phyloP scores from a whole-genome alignment of 1,140 invertebrate species.

The Eurytemora carolleeae region DNA sequence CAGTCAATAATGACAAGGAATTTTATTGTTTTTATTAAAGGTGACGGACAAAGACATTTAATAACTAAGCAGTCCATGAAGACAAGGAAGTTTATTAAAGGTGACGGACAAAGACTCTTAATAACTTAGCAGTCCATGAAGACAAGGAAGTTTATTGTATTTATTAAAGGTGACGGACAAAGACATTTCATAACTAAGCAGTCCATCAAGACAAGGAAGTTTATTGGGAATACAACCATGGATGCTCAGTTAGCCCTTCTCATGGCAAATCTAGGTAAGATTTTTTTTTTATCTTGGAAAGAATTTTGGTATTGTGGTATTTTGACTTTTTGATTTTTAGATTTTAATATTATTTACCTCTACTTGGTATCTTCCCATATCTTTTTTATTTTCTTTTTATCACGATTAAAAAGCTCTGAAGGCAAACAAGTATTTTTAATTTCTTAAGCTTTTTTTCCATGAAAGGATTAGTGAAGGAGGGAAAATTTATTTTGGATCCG shows the following conservation, averaged over 20 bases:
- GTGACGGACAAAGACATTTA: constrained; percentile 54
- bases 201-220: constrained; percentile 69
- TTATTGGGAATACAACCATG: constrained; percentile 95
- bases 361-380: no score
- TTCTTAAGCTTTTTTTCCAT: not conserved
- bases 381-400: no score
- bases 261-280: constrained; percentile 71
- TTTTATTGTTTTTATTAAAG: no score
- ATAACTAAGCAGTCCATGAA: constrained; percentile 62
- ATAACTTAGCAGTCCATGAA: no score
- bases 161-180: constrained; percentile 55
- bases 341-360: no score
- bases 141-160: no score
- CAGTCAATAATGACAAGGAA: no score
- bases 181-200: constrained; percentile 51
- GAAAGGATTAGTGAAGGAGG: not conserved
- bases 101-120: no score
- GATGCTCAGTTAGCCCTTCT: constrained; percentile 73
- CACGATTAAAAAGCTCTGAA: not conserved
- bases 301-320: not conserved
- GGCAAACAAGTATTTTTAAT: no score
- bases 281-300: not conserved
- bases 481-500: constrained; percentile 63
- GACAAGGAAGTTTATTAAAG: constrained; percentile 57
- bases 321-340: no score